phyloP scores from a whole-genome alignment of 2,113 vertebrate species.

The Passer domesticus region DNA sequence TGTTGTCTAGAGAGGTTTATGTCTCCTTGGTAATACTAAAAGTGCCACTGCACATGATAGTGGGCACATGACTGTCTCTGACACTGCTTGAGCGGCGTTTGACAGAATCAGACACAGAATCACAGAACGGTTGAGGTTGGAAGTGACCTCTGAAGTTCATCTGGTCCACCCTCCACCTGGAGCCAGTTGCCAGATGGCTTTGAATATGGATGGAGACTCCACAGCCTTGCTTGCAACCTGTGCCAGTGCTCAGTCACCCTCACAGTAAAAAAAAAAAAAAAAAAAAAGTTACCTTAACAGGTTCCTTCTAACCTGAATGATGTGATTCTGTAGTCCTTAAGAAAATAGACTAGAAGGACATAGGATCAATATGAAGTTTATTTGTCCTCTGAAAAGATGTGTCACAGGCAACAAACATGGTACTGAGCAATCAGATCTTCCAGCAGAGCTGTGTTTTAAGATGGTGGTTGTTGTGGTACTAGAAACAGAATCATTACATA shows the following conservation, averaged over 20 bases:
- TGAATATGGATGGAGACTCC: neutral
- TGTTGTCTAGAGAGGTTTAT: neutral
- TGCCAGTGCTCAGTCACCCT: neutral
- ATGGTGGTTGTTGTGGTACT: neutral
- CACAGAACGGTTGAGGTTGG: neutral
- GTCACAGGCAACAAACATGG: neutral
- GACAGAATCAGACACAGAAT: neutral
- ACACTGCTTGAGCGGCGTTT: neutral
- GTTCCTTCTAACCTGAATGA: neutral
- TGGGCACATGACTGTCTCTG: neutral
- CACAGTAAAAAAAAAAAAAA: neutral
- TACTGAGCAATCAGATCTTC: neutral
- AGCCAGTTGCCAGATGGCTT: neutral
- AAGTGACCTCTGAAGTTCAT: neutral
- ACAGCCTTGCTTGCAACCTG: neutral
- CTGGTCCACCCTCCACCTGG: neutral
- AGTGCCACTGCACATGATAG: rapidly evolving
- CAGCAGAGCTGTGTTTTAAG: neutral
- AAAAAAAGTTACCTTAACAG: neutral
- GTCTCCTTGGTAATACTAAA: neutral
- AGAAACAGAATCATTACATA: neutral
- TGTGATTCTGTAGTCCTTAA: neutral
- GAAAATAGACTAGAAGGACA: neutral
- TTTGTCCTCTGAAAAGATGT: neutral
- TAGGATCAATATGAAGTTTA: neutral